Conservation (phyloP, 1,140 invertebrate genomes). For the Zaprionus tsacasi region DNA sequence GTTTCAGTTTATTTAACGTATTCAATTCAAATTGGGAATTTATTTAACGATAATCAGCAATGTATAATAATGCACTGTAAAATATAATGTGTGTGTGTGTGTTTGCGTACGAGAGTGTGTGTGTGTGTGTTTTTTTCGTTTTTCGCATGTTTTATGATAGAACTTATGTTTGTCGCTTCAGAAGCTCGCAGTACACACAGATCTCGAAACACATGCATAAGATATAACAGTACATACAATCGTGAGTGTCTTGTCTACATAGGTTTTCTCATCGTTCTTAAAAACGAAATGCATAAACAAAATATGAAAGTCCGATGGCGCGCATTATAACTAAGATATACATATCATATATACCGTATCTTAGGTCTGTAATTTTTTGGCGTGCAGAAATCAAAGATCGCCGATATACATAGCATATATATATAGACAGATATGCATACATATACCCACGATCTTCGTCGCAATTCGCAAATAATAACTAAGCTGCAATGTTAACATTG, state of each 20-base stretch:
- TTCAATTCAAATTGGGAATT: conserved; percentile 76
- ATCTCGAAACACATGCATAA: conserved; percentile 1
- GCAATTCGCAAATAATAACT: conserved; percentile 64
- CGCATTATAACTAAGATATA: conserved; percentile 20
- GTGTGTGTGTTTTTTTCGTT: conserved; percentile 8
- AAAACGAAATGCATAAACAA: conserved; percentile 35
- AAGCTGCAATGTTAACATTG: conserved; percentile 76
- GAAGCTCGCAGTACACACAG: conserved; percentile 32
- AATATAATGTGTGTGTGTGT: conserved; percentile 58
- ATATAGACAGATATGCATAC: no score
- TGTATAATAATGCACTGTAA: conserved; percentile 80
- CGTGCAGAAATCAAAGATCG: conserved; percentile 11
- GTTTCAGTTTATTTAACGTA: conserved; percentile 66
- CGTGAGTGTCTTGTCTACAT: conserved; percentile 17
- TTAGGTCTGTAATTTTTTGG: conserved; percentile 49
- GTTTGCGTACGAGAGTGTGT: conserved; percentile 21
- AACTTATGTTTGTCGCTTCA: conserved; percentile 51
- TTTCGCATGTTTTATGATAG: conserved; percentile 28
- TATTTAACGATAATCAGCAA: conserved; percentile 81
- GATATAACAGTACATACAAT: conserved; percentile 15
- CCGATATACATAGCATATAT: no score
- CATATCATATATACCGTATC: conserved; percentile 32
- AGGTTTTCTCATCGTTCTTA: neutral
- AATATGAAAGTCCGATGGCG: conserved; percentile 16
- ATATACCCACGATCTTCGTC: neutral